phyloP scores from a whole-genome alignment of 2,797 vertebrate genomes.

The Nyctalus aviator region DNA sequence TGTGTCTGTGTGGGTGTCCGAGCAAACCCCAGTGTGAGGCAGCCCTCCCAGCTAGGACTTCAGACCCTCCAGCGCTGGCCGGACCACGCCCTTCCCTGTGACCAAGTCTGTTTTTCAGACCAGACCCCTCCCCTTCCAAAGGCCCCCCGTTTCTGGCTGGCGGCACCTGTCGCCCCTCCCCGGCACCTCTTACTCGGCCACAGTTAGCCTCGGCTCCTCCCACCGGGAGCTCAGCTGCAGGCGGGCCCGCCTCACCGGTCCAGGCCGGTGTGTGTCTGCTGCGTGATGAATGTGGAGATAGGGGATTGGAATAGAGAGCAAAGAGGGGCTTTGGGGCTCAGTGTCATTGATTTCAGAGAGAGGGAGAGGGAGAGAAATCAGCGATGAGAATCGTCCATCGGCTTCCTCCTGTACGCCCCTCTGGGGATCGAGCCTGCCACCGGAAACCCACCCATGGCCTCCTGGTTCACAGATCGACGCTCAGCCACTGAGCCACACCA shows the following conservation, averaged over 20 bases:
- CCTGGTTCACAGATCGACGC: no score
- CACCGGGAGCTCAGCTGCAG: not conserved
- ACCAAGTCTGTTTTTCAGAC: not conserved
- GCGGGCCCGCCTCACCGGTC: not conserved
- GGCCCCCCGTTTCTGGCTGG: not conserved
- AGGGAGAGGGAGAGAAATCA: no score
- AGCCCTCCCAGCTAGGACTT: not conserved
- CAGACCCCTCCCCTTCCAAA: no score
- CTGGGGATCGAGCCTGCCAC: no score
- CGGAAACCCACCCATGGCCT: no score
- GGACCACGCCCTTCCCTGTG: not conserved
- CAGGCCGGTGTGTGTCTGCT: not conserved
- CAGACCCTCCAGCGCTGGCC: not conserved
- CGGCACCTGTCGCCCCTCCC: not conserved
- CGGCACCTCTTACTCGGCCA: not conserved
- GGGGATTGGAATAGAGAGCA: not conserved
- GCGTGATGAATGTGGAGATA: not conserved
- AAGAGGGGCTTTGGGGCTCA: not conserved
- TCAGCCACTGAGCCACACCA: no score
- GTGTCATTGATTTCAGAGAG: not conserved
- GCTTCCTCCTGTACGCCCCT: no score
- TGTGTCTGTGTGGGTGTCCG: not conserved
- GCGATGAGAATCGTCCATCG: no score
- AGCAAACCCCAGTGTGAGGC: fast-evolving
- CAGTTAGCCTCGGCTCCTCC: not conserved